phyloP scores from a whole-genome alignment of 2,113 vertebrate species.

The Aptenodytes patagonicus region DNA sequence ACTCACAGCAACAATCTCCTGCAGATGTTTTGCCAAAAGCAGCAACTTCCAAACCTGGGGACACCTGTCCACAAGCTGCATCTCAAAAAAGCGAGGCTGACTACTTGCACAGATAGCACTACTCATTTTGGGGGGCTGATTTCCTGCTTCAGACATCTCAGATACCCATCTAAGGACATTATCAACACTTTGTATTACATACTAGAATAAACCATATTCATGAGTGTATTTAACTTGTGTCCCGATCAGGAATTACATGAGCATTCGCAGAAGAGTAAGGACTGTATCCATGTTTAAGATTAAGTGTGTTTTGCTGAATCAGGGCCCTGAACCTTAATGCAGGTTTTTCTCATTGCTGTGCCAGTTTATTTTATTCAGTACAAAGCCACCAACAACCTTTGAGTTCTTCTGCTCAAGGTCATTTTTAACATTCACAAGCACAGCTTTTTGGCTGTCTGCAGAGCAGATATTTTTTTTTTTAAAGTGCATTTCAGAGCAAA shows the following conservation, averaged over 20 bases:
- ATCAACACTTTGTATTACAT: not conserved
- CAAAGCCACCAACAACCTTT: slow-evolving; percentile 34
- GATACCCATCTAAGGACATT: not conserved
- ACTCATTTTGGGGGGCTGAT: not conserved
- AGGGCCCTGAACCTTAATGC: slow-evolving; percentile 10
- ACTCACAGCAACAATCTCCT: not conserved
- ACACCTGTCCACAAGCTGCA: not conserved
- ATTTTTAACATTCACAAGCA: slow-evolving; percentile 59
- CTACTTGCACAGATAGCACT: not conserved
- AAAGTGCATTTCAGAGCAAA: slow-evolving; percentile 16
- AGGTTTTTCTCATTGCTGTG: slow-evolving; percentile 47
- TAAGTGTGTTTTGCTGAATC: slow-evolving; percentile 34
- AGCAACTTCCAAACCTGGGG: not conserved
- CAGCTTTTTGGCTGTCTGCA: slow-evolving; percentile 53
- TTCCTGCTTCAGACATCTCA: not conserved
- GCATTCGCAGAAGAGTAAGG: not conserved
- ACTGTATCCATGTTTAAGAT: not conserved
- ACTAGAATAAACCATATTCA: no score
- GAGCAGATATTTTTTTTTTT: slow-evolving; percentile 10
- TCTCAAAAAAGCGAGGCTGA: not conserved
- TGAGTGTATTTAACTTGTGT: not conserved
- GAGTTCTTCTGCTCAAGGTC: slow-evolving; percentile 48
- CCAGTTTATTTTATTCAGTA: slow-evolving; percentile 55
- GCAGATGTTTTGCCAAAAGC: not conserved
- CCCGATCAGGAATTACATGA: not conserved